A percentile compares a stretch with the other conserved stretches of the same genome.
These are phyloP conservation scores for Nesoenas mayeri DNA, from an alignment of 2,113 vertebrate species.

Conservation along the genomic window DNA sequence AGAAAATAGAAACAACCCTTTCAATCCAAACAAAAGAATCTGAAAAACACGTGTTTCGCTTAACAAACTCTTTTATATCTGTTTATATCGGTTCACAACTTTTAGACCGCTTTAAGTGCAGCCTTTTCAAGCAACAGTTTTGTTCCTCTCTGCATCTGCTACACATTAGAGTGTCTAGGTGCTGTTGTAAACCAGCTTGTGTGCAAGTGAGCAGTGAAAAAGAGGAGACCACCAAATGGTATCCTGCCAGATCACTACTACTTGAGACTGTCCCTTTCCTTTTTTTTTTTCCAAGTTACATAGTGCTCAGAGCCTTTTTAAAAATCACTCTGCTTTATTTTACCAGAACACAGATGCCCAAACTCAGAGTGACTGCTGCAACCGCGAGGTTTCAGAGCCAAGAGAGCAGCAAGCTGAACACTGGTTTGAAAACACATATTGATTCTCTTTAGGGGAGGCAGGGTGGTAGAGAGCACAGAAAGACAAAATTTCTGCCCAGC, in stretches of 20 bases:
- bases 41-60: background rate
- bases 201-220: background rate
- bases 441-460: background rate
- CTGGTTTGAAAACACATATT: background rate
- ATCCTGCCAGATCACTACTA: background rate
- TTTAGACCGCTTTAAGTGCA: background rate
- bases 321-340: background rate
- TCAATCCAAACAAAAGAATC: background rate
- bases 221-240: background rate
- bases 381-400: background rate
- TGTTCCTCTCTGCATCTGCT: background rate
- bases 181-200: background rate
- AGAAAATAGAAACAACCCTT: background rate
- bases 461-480: background rate
- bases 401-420: background rate
- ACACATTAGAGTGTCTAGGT: background rate
- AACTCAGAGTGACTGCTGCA: background rate
- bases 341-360: background rate
- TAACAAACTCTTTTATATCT: background rate
- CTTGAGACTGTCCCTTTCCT: background rate
- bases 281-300: background rate
- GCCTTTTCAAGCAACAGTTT: background rate
- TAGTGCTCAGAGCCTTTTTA: background rate
- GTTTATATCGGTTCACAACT: background rate
- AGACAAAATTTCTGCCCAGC: background rate